Percentiles rank a stretch among this genome's conserved stretches.
phyloP scores from a whole-genome alignment of 2,888 invertebrate species.

The Electrophaes corylata region DNA sequence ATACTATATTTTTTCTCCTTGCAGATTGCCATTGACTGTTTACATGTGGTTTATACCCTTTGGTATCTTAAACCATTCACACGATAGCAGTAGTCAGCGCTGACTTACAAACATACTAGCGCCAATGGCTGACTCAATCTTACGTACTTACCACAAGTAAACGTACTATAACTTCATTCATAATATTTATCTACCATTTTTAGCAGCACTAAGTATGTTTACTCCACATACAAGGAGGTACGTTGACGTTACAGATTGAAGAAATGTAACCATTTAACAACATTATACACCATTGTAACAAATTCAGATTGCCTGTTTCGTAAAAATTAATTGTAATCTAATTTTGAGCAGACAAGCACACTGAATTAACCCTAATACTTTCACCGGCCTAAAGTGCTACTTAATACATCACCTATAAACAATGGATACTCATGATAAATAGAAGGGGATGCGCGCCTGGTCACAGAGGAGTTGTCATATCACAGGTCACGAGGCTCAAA shows the following conservation, averaged over 20 bases:
- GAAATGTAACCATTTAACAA: constrained; percentile 19
- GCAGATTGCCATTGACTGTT: too few relatives aligned
- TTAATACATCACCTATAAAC: constrained; percentile 42
- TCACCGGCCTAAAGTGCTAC: constrained; percentile 26
- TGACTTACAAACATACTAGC: not conserved
- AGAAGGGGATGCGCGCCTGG: constrained; percentile 41
- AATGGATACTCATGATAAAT: constrained; percentile 54
- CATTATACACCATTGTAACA: constrained; percentile 30
- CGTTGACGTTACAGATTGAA: not conserved
- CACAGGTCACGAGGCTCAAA: constrained; percentile 47
- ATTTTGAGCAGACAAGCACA: constrained; percentile 24
- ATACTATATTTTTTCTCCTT: too few relatives aligned
- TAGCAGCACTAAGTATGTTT: not conserved
- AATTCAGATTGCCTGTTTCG: constrained; percentile 18
- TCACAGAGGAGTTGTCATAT: constrained; percentile 46
- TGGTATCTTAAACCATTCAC: not conserved
- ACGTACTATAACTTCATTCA: constrained; percentile 8
- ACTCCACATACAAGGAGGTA: not conserved
- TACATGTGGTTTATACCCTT: too few relatives aligned
- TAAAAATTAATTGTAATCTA: constrained; percentile 23
- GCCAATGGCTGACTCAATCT: not conserved
- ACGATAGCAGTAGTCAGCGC: not conserved
- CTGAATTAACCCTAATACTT: constrained; percentile 15
- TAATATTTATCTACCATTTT: not conserved
- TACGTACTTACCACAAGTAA: constrained; percentile 7